These are phyloP conservation scores for Eleginops maclovinus DNA, from an alignment of 2,113 vertebrate genomes.

Conservation along the genomic window DNA sequence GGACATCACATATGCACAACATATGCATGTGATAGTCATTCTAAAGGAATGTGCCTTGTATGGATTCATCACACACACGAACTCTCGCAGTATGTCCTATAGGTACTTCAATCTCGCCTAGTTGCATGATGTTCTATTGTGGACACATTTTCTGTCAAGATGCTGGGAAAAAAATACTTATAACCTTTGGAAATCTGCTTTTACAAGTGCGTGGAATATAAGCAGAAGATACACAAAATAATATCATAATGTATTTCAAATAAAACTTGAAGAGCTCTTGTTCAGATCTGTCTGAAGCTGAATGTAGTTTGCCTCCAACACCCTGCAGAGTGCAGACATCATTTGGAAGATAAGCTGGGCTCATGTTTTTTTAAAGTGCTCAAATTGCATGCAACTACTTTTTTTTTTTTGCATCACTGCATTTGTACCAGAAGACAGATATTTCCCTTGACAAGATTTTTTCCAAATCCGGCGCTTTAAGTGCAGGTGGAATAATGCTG, in stretches of 20 bases:
- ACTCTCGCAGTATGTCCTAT: constrained; percentile 6
- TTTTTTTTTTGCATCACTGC: constrained; percentile 61
- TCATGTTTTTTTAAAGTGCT: constrained; percentile 78
- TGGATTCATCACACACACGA: constrained; percentile 46
- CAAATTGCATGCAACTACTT: constrained; percentile 65
- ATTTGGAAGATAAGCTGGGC: constrained; percentile 69
- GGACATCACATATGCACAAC: constrained; percentile 50
- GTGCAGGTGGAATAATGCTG: constrained; percentile 80
- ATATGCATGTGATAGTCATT: constrained; percentile 65
- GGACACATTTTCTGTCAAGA: constrained; percentile 6
- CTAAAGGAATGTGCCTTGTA: constrained; percentile 63
- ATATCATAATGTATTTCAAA: not conserved
- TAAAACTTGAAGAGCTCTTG: not conserved
- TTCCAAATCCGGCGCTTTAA: constrained; percentile 75
- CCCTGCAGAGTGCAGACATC: constrained; percentile 66
- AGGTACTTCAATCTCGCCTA: constrained; percentile 8
- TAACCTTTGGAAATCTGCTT: constrained; percentile 15
- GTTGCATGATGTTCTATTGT: not conserved
- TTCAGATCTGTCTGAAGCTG: constrained; percentile 14
- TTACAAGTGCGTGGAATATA: not conserved
- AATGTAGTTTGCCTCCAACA: constrained; percentile 41
- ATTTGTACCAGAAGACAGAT: constrained; percentile 68
- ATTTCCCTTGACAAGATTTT: constrained; percentile 78
- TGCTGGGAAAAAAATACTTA: not conserved
- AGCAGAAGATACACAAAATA: not conserved